Conservation (phyloP, 2,113 vertebrate genomes). For the Anhinga anhinga region DNA sequence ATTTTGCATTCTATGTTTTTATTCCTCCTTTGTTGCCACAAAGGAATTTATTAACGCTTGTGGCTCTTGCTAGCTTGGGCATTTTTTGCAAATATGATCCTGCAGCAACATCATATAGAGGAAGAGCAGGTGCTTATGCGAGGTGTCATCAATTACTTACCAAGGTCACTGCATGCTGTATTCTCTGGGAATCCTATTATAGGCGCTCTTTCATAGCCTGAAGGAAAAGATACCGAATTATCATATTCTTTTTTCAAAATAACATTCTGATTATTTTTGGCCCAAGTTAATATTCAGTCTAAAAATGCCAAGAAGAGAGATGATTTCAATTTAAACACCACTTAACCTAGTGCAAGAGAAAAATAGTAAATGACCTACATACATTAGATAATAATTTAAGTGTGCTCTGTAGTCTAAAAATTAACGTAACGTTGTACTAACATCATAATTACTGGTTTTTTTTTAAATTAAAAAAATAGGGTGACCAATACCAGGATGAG, state of each 20-base stretch:
- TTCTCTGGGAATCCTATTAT: background rate
- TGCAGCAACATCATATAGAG: background rate
- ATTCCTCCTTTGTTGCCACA: background rate
- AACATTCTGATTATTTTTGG: constrained; percentile 13
- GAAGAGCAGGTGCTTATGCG: background rate
- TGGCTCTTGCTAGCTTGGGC: background rate
- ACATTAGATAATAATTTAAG: background rate
- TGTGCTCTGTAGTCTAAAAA: background rate
- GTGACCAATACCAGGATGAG: background rate
- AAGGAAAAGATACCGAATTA: background rate
- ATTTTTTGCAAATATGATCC: constrained; percentile 36
- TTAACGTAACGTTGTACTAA: background rate
- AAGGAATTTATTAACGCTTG: background rate
- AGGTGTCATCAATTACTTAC: background rate
- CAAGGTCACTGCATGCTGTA: background rate
- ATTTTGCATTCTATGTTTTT: background rate
- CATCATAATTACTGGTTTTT: background rate
- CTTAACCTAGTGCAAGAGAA: background rate
- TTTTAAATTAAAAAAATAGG: background rate
- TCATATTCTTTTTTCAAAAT: background rate
- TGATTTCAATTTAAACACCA: background rate
- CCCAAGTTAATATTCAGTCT: background rate
- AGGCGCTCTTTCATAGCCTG: background rate
- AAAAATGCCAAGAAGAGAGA: constrained; percentile 10
- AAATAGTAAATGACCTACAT: background rate